phyloP scores from a whole-genome alignment of 1,140 invertebrate species.

The Pemphigus obesinymphae region DNA sequence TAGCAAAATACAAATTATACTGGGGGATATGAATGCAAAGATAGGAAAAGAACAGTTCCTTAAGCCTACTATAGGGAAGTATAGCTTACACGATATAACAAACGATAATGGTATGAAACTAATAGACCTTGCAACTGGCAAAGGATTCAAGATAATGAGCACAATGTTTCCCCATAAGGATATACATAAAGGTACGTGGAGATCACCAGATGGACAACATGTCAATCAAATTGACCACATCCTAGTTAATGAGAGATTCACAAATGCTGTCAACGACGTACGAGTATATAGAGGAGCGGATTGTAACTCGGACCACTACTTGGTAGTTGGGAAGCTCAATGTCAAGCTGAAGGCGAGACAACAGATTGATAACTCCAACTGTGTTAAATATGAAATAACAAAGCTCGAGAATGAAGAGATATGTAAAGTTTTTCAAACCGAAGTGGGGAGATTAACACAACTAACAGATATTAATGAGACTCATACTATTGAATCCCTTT shows the following conservation, averaged over 20 bases:
- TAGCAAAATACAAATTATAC: neutral
- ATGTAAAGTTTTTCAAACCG: neutral
- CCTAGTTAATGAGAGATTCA: slow-evolving; percentile 38
- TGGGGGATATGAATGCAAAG: too few species aligned
- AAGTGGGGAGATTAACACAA: neutral
- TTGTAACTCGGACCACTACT: slow-evolving; percentile 40
- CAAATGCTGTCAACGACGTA: slow-evolving; percentile 38
- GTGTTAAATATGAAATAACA: neutral
- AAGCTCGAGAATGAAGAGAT: slow-evolving; percentile 1
- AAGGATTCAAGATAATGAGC: neutral
- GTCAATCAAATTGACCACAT: too few species aligned
- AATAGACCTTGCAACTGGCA: neutral
- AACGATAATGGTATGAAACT: neutral
- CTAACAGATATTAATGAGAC: too few species aligned
- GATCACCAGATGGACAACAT: too few species aligned
- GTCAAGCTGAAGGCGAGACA: too few species aligned
- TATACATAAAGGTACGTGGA: too few species aligned
- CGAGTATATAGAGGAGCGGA: slow-evolving; percentile 41
- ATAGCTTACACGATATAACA: neutral
- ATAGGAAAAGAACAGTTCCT: neutral
- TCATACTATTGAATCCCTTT: neutral
- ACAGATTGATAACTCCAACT: too few species aligned
- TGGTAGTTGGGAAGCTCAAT: slow-evolving; percentile 42
- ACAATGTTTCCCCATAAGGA: slow-evolving; percentile 8
- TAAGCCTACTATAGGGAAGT: neutral